Percentiles rank a stretch among this genome's conserved stretches.
These are phyloP conservation scores for Enteromius anoplus DNA, from an alignment of 2,797 vertebrate species.

Conservation along the genomic window DNA sequence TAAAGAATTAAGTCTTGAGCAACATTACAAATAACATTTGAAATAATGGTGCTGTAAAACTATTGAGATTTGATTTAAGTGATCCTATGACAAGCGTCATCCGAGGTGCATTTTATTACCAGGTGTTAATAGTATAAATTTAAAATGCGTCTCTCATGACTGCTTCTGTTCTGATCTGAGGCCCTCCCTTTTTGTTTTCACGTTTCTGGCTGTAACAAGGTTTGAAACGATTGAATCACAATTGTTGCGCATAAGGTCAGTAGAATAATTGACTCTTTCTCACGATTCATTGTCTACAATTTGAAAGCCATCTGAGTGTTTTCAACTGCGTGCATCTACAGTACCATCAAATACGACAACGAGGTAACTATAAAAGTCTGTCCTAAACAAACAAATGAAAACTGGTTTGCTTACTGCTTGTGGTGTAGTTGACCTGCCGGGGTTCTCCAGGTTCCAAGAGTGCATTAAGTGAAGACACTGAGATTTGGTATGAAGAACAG, in stretches of 20 bases:
- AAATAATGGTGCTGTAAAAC: too few species aligned
- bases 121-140: neutral
- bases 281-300: too few species aligned
- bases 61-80: neutral
- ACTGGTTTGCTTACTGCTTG: slow-evolving; percentile 75
- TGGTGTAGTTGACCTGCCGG: slow-evolving; percentile 64
- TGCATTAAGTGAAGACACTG: slow-evolving; percentile 73
- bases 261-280: neutral
- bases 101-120: neutral
- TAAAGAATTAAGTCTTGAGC: neutral
- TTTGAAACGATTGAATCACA: neutral
- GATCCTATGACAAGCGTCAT: neutral
- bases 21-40: neutral
- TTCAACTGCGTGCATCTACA: neutral
- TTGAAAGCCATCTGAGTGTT: neutral
- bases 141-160: neutral
- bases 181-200: neutral
- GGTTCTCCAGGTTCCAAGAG: slow-evolving; percentile 76
- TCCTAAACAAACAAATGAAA: neutral
- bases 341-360: neutral
- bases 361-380: neutral
- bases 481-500: slow-evolving; percentile 76
- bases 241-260: neutral
- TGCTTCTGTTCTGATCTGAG: neutral
- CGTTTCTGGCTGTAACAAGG: too few species aligned